Conservation (phyloP, 2,797 vertebrate species). For the Phoeniculus purpureus region DNA sequence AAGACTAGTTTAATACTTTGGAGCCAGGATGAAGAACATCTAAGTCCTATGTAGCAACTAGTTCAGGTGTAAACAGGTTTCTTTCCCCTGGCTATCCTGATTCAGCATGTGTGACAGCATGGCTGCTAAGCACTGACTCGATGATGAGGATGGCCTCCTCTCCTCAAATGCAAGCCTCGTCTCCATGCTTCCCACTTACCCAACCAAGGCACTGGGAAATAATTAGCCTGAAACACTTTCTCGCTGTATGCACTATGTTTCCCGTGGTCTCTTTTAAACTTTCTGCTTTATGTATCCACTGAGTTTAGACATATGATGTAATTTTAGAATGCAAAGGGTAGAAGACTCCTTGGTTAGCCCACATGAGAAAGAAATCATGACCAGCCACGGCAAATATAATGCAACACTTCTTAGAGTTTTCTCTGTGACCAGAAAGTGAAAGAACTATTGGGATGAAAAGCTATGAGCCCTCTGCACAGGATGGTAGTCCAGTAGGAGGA, state of each 20-base stretch:
- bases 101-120: not conserved
- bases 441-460: not conserved
- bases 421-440: not conserved
- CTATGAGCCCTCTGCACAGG: not conserved
- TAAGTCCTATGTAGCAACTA: not conserved
- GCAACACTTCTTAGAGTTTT: not conserved
- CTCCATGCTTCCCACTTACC: not conserved
- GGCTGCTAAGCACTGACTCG: not conserved
- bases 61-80: not conserved
- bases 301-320: not conserved
- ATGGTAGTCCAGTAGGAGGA: not conserved
- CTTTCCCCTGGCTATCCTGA: not conserved
- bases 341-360: not conserved
- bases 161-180: not conserved
- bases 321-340: not conserved
- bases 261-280: not conserved
- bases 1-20: not conserved
- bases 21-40: not conserved
- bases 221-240: not conserved
- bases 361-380: not conserved
- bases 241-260: fast-evolving
- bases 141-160: not conserved
- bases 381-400: fast-evolving
- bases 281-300: not conserved
- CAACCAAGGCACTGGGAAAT: not conserved